Evolutionary conservation across 2,888 invertebrate genomes (phyloP), one percentile per base, ranked within the genome.

Genomic region (Drosophila atripex): DNA sequence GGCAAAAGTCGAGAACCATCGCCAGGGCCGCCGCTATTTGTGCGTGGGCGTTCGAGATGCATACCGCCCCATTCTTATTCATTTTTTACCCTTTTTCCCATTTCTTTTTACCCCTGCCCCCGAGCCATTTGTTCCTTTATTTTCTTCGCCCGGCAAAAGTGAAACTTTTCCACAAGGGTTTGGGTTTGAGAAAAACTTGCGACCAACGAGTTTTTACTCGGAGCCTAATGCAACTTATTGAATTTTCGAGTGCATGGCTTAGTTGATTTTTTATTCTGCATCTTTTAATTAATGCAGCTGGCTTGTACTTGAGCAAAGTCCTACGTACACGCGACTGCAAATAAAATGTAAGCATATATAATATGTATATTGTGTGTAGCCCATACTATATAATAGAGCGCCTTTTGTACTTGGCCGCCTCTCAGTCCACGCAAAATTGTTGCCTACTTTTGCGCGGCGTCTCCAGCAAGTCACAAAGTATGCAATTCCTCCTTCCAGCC

Each of bases 211-310:
- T 50, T 45, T 51, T 58, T 55, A n/a, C 56, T 39, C 58, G 38
- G 30, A 49, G 64, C 56, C 68, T 60, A 71, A 73, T 64, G 71
- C 76, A 72, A 71, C 52, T 82, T 85, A 85, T 85, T 78, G 86
- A 71, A 75, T 80, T 71, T 63, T 56, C 64, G 61, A 87, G 82
- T 87, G 72, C 65, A 35, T 47, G 65, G 63, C 75, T 70, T 66
- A 46, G 55, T 56, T 64, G 54, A 50, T 47, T 71, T 39, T 56
- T 52, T 59, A 16, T 54, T 35, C 61, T 60, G 39, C 16, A 47
- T 60, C 38, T 71, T 78, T 78, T 82, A 87, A 87, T 87, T 85
- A 87, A 87, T 71, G 76, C 66, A 49, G 23, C 38, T 38, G 71
- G 52, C 54, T 45, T 43, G 75, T 53, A 65, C 70, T 69, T 69